These are phyloP conservation scores for Schizaphis graminum DNA, from an alignment of 2,888 invertebrate species.

Conservation along the genomic window DNA sequence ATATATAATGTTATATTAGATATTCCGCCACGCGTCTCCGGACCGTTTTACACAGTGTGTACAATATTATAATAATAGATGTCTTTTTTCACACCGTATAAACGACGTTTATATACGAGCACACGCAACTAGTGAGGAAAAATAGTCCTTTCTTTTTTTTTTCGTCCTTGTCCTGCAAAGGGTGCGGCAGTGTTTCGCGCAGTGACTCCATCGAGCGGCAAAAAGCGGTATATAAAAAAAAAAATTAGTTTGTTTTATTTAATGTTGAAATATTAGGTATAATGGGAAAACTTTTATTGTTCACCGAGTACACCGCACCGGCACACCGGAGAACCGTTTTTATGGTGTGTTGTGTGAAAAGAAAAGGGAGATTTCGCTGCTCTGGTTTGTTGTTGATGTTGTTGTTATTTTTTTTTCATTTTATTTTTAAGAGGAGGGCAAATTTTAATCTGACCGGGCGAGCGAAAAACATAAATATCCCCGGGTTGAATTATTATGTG, in stretches of 20 bases:
- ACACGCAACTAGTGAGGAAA: slow-evolving; percentile 57
- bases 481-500: slow-evolving; percentile 63
- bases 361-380: slow-evolving; percentile 64
- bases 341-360: slow-evolving; percentile 53
- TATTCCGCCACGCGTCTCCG: neutral
- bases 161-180: neutral
- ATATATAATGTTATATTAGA: neutral
- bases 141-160: slow-evolving; percentile 29
- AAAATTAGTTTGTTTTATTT: slow-evolving; percentile 65
- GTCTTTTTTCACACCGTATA: neutral
- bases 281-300: slow-evolving; percentile 66
- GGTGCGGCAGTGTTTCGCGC: slow-evolving; percentile 21
- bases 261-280: slow-evolving; percentile 64
- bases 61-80: neutral
- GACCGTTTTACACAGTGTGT: neutral
- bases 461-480: slow-evolving; percentile 65
- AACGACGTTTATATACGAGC: neutral
- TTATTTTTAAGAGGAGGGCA: slow-evolving; percentile 49
- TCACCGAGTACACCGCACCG: slow-evolving; percentile 52
- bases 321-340: slow-evolving; percentile 61
- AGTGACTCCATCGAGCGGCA: slow-evolving; percentile 53
- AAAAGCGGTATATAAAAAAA: slow-evolving; percentile 33
- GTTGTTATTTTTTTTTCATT: slow-evolving; percentile 39
- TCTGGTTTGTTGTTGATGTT: slow-evolving; percentile 56
- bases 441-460: slow-evolving; percentile 65